Percentiles rank a stretch among this genome's conserved stretches.
These are phyloP conservation scores for Oryzias dopingdopingensis DNA, from an alignment of 2,797 vertebrate species.

Conservation along the genomic window DNA sequence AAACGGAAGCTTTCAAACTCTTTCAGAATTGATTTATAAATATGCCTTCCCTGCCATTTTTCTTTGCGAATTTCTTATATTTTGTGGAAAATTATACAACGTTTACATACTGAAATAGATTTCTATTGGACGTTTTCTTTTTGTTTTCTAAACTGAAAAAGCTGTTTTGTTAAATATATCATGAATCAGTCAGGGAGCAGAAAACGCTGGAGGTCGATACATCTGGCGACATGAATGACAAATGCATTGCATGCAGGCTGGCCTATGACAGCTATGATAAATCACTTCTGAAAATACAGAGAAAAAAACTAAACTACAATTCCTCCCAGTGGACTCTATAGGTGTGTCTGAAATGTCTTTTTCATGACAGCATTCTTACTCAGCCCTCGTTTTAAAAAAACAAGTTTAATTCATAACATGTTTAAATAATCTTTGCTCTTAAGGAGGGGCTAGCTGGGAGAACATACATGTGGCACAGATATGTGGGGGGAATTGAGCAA, in stretches of 20 bases:
- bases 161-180: background rate
- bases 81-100: no score
- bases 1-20: background rate
- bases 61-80: constrained; percentile 14
- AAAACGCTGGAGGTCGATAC: constrained; percentile 25
- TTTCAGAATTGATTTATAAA: no score
- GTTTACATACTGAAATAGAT: no score
- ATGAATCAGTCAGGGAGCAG: constrained; percentile 21
- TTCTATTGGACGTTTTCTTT: no score
- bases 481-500: constrained; percentile 36
- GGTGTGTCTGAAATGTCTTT: constrained; percentile 24
- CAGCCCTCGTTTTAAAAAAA: constrained; percentile 15
- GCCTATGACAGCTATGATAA: constrained; percentile 42
- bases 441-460: constrained; percentile 15
- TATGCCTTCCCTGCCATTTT: constrained; percentile 1
- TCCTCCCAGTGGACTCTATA: constrained; percentile 26
- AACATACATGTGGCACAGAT: constrained; percentile 10
- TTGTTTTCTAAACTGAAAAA: no score
- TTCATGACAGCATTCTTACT: constrained; percentile 10
- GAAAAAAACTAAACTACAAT: constrained; percentile 8
- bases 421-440: constrained; percentile 3
- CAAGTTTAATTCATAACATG: constrained; percentile 4
- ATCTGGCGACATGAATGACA: constrained; percentile 40
- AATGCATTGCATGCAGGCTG: constrained; percentile 38
- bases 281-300: constrained; percentile 28